Conservation (phyloP, 2,888 invertebrate genomes). For the Linnaemya vulpina region DNA sequence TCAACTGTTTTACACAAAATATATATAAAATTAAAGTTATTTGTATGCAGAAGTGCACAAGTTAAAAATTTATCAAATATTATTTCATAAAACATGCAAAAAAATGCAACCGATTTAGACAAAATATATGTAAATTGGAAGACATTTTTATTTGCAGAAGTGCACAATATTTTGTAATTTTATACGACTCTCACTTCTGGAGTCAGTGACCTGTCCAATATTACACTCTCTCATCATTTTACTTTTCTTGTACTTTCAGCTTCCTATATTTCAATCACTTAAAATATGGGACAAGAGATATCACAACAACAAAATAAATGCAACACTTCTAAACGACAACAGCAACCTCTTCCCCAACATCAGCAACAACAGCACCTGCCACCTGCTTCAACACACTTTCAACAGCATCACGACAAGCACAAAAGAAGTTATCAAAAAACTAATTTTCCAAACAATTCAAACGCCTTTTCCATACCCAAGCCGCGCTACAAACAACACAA, state of each 20-base stretch:
- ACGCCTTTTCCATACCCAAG: constrained; percentile 62
- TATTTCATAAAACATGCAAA: too few species aligned
- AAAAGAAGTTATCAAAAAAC: constrained; percentile 69
- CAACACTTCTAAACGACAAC: constrained; percentile 77
- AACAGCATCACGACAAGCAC: constrained; percentile 68
- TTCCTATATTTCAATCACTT: constrained; percentile 76
- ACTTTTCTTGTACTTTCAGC: constrained; percentile 71
- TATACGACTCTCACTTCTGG: too few species aligned
- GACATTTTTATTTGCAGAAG: too few species aligned
- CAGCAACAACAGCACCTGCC: constrained; percentile 54
- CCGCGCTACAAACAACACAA: constrained; percentile 72
- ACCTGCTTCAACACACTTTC: constrained; percentile 50
- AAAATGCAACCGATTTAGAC: too few species aligned
- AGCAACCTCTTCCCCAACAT: constrained; percentile 71
- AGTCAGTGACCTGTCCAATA: too few species aligned
- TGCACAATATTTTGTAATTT: too few species aligned
- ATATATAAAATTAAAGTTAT: too few species aligned
- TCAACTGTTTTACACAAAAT: too few species aligned
- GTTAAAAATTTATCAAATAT: too few species aligned
- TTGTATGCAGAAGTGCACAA: too few species aligned
- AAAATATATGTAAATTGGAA: too few species aligned
- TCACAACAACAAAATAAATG: constrained; percentile 81
- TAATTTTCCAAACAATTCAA: constrained; percentile 52
- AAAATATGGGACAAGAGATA: constrained; percentile 84
- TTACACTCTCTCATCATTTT: background rate